Base-by-base conservation (phyloP, 2,113 vertebrate genomes). In the Leptosomus discolor region DNA sequence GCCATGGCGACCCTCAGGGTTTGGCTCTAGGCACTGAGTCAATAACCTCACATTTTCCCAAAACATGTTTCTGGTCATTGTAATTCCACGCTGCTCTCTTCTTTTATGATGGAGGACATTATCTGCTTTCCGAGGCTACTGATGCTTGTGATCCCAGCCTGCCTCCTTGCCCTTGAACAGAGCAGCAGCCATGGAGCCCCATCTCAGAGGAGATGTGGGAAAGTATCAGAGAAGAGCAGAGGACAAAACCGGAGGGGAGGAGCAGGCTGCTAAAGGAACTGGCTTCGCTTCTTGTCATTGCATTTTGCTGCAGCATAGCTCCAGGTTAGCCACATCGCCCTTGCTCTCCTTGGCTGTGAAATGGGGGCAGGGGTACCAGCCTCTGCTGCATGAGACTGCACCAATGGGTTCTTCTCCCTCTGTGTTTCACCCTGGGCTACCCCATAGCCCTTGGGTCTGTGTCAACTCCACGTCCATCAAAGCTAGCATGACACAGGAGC, bases 81-180 rank as follows among this genome's bases (percentile, higher is more conserved):
- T 78, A 77, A 83, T 95, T 80, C 56, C 70, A 54, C 6, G 1
- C 50, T 58, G 41, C 83, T 90, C 37, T 51, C 56, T 90, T 88
- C 56, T 71, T 54, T 71, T 63, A 32, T 78, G 76, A 73, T 27
- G 46, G 85, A 90, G 51, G 86, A 54, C 15, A 3, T 76, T 70
- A 67, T 39, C 68, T 94, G 65, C 58, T 94, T 90, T 80, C n/a
- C 6, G 18, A 87, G 37, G 37, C 84, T 85, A 16, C 63, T 37
- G 56, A 69, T 46, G 53, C 51, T 68, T 64, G 37, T 58, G 84
- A 61, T 77, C 43, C 69, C 64, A 50, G 51, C 73, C 56, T 75
- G 36, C 58, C 20, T 81, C 34, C 45, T 86, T 76, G 68, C 68
- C 67, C 45, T 56, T 43, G 63, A 36, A 65, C 74, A 75, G 74